Evolutionary conservation across 2,888 invertebrate species (phyloP).

Genomic region (Cyaniris semiargus): DNA sequence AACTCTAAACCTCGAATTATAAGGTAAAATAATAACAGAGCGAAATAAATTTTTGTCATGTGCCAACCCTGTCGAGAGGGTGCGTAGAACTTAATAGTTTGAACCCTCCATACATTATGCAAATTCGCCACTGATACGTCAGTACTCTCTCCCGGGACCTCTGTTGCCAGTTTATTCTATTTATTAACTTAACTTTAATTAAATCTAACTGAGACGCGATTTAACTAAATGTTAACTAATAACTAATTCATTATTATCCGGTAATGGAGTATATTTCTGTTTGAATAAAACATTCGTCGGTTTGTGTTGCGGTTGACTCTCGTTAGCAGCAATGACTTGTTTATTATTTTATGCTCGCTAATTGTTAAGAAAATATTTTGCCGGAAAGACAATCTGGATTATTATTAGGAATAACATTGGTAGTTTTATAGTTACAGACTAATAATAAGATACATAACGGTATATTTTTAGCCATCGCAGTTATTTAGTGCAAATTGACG

Average conservation of each 20-base stretch:
- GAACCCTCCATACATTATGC: constrained; percentile 77
- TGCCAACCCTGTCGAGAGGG: constrained; percentile 46
- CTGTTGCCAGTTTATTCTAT: constrained; percentile 76
- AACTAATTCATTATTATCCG: constrained; percentile 23
- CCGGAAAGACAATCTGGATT: neutral
- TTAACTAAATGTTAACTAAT: constrained; percentile 31
- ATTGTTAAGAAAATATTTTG: neutral
- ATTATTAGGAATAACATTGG: neutral
- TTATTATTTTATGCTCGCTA: neutral
- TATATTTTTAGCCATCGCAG: no score
- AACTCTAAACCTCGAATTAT: neutral
- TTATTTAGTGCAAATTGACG: no score
- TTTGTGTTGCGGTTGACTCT: neutral
- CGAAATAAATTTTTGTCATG: neutral
- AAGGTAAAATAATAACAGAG: neutral
- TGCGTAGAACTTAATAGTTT: constrained; percentile 75
- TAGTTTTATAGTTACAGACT: no score
- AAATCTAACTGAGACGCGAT: constrained; percentile 58
- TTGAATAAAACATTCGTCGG: neutral
- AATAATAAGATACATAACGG: no score
- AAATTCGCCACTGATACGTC: constrained; percentile 79
- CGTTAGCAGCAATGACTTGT: neutral
- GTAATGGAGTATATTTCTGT: constrained; percentile 23
- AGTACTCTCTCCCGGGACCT: constrained; percentile 77
- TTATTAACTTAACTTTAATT: constrained; percentile 80